Conservation (phyloP, 2,888 invertebrate species). For the Tetragonula carbonaria region DNA sequence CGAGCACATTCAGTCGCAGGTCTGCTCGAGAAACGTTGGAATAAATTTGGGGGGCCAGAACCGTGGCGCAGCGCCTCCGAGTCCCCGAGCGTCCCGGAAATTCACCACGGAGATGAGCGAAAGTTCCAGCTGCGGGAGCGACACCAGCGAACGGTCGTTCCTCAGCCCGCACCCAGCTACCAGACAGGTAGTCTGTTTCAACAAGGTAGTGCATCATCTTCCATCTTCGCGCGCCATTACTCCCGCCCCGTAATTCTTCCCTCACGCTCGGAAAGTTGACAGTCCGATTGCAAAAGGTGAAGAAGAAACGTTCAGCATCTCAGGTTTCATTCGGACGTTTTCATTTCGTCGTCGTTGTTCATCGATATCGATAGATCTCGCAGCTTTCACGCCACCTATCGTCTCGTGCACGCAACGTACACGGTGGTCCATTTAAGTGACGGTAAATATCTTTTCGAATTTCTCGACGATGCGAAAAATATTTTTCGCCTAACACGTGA, state of each 20-base stretch:
- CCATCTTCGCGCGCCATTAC: slow-evolving; percentile 49
- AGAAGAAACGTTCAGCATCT: not conserved
- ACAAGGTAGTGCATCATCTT: slow-evolving; percentile 81
- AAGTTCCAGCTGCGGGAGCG: slow-evolving; percentile 89
- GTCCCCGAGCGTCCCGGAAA: slow-evolving; percentile 88
- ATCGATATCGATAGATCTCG: not conserved
- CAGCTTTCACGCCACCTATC: not conserved
- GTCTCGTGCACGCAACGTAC: not conserved
- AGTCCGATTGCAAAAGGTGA: slow-evolving; percentile 13
- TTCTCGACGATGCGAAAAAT: no score
- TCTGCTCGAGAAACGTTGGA: slow-evolving; percentile 85
- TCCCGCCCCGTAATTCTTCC: slow-evolving; percentile 11
- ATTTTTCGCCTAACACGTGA: no score
- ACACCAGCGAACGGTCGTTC: slow-evolving; percentile 87
- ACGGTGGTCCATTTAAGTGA: no score
- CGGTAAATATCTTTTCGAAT: no score
- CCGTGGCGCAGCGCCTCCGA: slow-evolving; percentile 85
- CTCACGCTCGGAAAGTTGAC: not conserved
- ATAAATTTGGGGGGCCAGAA: slow-evolving; percentile 78
- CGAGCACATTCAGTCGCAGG: slow-evolving; percentile 97
- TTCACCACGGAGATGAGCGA: slow-evolving; percentile 89
- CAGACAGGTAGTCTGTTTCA: slow-evolving; percentile 85
- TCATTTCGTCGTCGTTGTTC: not conserved
- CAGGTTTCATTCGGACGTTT: no score
- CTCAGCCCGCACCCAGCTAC: slow-evolving; percentile 84